phyloP scores from a whole-genome alignment of 2,113 vertebrate genomes.

The Aleadryas rufinucha region DNA sequence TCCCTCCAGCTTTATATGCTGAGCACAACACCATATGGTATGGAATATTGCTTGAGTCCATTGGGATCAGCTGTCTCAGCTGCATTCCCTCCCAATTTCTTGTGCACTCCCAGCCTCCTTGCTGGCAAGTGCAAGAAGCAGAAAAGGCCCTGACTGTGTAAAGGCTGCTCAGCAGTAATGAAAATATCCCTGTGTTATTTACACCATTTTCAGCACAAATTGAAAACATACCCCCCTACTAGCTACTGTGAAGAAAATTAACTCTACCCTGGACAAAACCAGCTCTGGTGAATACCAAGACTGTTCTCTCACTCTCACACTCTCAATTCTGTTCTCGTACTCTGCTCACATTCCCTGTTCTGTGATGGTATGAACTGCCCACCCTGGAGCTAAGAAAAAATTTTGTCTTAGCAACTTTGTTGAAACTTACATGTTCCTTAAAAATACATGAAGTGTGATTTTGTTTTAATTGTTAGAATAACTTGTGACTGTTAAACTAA shows the following conservation, averaged over 20 bases:
- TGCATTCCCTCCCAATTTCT: neutral
- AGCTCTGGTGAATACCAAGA: neutral
- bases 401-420: neutral
- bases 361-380: neutral
- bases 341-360: neutral
- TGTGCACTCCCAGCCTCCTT: neutral
- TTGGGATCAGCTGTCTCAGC: neutral
- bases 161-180: neutral
- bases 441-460: neutral
- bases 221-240: neutral
- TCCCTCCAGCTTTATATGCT: neutral
- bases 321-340: neutral
- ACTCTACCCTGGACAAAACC: neutral
- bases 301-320: accelerated
- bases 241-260: neutral
- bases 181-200: neutral
- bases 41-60: neutral
- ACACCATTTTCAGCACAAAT: neutral
- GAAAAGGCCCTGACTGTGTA: neutral
- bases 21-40: neutral
- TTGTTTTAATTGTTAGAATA: neutral
- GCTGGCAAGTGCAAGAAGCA: neutral
- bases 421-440: neutral
- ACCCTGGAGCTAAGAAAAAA: neutral
- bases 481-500: neutral